Base-by-base conservation (phyloP, 2,113 vertebrate genomes). In the Megaceryle maxima region DNA sequence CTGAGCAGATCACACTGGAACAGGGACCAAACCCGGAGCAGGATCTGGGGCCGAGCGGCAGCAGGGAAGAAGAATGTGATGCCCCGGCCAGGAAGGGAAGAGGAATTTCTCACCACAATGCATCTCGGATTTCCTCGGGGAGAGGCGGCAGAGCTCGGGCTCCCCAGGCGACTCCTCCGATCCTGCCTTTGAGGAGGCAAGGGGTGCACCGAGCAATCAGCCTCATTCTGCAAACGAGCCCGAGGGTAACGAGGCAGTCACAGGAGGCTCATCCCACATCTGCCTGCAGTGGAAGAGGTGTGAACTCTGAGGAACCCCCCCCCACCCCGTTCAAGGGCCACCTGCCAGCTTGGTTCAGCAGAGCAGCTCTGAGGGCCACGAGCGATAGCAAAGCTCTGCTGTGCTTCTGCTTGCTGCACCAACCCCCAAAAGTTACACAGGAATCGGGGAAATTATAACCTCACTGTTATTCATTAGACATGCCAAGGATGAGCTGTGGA, bases 241-340 rank as follows among this genome's bases (percentile, higher is more conserved):
- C 3, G 3, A 5, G 1, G 0, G 70, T 16, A 39, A 25, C 1
- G 2, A 25, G 29, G 44, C 22, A 7, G 57, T 1, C 37, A 1
- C 20, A 0, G 73, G 70, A 63, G 51, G 51, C 35, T 12, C 4
- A 11, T 39, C 81, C 74, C 79, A 25, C 63, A 28, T 56, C 74
- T 1, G 3, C 46, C 53, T 3, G 4, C 1, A 1, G 24, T 24
- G 25, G 53, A n/a, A 69, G 9, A n/a, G 2, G 3, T 2, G 35
- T 22, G 0, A 10, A 67, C 68, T 3, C 4, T 0, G 64, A 29
- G 57, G 28, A 22, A 16, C 2, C 25, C 29, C 67, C 37, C 37
- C 67, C 16, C 2, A 22, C 29, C 67, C 69, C 1, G 1, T 2
- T 7, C 10, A 0, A 1, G 25, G 22, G 43, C 43, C 67, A 25